Conservation (phyloP, 2,797 vertebrate genomes). For the Sebastes glaucus region DNA sequence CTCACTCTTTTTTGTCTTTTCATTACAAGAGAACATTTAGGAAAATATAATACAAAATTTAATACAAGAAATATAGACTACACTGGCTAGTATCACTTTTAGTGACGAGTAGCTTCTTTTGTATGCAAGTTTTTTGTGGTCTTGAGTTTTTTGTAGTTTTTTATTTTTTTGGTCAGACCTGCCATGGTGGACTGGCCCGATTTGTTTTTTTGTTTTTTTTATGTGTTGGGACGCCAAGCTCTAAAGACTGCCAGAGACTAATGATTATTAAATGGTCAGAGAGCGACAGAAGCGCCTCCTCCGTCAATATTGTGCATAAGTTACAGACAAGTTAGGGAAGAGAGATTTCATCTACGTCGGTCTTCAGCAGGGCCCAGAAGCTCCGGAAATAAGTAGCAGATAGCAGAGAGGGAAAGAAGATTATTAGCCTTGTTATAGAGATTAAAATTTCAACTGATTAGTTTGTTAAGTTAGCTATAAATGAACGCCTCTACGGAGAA, state of each 20-base stretch:
- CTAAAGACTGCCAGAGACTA: slow-evolving; percentile 83
- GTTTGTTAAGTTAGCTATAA: slow-evolving; percentile 33
- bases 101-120: slow-evolving; percentile 82
- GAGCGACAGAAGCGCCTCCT: slow-evolving; percentile 65
- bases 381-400: slow-evolving; percentile 42
- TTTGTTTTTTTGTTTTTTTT: slow-evolving; percentile 57
- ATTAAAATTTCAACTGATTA: slow-evolving; percentile 40
- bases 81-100: slow-evolving; percentile 85
- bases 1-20: slow-evolving; percentile 79
- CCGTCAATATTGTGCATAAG: slow-evolving; percentile 62
- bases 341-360: slow-evolving; percentile 16
- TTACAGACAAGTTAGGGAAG: slow-evolving; percentile 37
- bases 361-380: slow-evolving; percentile 52
- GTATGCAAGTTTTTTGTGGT: slow-evolving; percentile 68
- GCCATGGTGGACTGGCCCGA: slow-evolving; percentile 76
- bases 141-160: slow-evolving; percentile 76
- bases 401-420: slow-evolving; percentile 30
- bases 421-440: slow-evolving; percentile 38
- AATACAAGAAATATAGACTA: slow-evolving; percentile 93
- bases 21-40: slow-evolving; percentile 88
- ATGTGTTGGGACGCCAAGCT: slow-evolving; percentile 79
- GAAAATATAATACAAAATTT: slow-evolving; percentile 99
- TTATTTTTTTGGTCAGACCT: slow-evolving; percentile 79
- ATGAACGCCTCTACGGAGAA: slow-evolving; percentile 42
- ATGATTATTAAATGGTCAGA: slow-evolving; percentile 77